Evolutionary conservation across 2,113 vertebrate species (phyloP).

Genomic region (Zosterops lateralis): DNA sequence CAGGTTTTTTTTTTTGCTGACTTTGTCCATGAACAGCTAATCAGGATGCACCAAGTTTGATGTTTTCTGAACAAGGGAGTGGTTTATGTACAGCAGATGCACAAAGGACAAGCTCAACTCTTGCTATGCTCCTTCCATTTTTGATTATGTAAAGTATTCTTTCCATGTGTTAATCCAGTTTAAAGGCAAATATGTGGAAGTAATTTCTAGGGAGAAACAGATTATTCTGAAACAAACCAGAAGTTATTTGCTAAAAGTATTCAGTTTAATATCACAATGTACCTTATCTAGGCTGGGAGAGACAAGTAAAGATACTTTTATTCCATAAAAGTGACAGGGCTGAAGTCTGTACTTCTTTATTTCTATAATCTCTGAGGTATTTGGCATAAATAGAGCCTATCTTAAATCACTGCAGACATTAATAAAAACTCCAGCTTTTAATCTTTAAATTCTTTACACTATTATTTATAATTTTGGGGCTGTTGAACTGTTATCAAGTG

Average conservation of each 20-base stretch:
- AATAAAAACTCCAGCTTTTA: background rate
- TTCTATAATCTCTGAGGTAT: background rate
- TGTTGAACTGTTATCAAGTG: background rate
- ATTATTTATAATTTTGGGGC: background rate
- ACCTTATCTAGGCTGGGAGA: constrained; percentile 5
- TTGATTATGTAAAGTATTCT: background rate
- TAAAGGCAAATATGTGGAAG: background rate
- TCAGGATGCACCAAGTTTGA: background rate
- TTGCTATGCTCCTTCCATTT: background rate
- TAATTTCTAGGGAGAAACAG: background rate
- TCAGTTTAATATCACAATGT: background rate
- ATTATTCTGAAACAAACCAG: constrained; percentile 23
- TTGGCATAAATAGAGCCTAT: background rate
- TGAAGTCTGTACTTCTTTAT: constrained; percentile 14
- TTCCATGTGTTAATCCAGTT: constrained; percentile 21
- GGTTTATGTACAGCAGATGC: background rate
- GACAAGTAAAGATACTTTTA: background rate
- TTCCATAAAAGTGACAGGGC: background rate
- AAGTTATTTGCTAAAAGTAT: background rate
- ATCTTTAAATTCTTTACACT: constrained; percentile 15
- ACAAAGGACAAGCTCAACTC: background rate
- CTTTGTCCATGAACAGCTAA: background rate
- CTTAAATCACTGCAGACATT: constrained; percentile 12
- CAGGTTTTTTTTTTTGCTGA: background rate
- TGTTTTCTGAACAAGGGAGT: background rate